Percentiles rank a stretch among this genome's conserved stretches.
phyloP scores from a whole-genome alignment of 1,140 invertebrate species.

The Lasioglossum albipes region DNA sequence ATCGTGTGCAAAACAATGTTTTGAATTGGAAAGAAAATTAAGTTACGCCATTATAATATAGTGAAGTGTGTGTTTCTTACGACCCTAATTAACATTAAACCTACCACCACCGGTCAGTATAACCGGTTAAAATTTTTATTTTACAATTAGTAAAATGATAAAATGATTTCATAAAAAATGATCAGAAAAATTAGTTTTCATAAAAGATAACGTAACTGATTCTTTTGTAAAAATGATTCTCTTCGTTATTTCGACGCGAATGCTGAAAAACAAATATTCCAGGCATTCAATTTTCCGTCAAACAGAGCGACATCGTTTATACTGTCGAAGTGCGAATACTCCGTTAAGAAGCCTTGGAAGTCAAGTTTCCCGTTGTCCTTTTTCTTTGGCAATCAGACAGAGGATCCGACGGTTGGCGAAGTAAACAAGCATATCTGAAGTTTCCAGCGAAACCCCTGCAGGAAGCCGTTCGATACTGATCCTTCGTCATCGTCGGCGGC shows the following conservation, averaged over 20 bases:
- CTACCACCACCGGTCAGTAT: too few species aligned
- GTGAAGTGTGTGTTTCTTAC: too few species aligned
- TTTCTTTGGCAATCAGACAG: constrained; percentile 9
- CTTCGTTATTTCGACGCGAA: background rate
- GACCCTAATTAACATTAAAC: too few species aligned
- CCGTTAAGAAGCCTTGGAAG: background rate
- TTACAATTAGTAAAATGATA: too few species aligned
- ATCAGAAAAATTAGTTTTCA: too few species aligned
- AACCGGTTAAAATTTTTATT: too few species aligned
- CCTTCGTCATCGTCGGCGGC: background rate
- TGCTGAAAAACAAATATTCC: background rate
- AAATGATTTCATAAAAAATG: too few species aligned
- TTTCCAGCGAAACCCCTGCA: background rate
- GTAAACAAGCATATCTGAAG: background rate
- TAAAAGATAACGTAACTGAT: too few species aligned
- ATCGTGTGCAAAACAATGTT: too few species aligned
- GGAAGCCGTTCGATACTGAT: background rate
- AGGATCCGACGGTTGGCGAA: background rate
- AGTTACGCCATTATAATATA: too few species aligned
- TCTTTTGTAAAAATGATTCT: too few species aligned
- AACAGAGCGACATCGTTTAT: background rate
- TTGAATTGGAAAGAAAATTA: too few species aligned
- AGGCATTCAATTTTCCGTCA: background rate
- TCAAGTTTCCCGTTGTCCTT: background rate
- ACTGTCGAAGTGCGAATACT: background rate